phyloP scores from a whole-genome alignment of 2,797 vertebrate species.

The Syngnathus rostellatus region DNA sequence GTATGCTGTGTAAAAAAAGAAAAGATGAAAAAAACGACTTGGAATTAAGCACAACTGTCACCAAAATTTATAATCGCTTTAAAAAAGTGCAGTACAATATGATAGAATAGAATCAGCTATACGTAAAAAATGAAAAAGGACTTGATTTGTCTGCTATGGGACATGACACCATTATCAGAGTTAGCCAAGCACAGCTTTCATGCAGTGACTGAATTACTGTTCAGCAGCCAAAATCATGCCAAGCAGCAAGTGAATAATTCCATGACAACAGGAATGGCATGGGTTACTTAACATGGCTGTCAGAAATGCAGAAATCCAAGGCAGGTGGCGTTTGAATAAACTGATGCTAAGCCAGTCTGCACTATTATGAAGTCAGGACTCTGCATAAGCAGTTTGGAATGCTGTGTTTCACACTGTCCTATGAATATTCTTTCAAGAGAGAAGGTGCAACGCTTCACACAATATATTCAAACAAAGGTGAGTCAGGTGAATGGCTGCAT shows the following conservation, averaged over 20 bases:
- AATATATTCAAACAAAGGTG: neutral
- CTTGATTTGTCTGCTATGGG: slow-evolving; percentile 35
- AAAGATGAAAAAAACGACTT: neutral
- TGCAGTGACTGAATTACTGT: slow-evolving; percentile 56
- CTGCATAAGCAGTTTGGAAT: slow-evolving; percentile 25
- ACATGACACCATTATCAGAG: slow-evolving; percentile 52
- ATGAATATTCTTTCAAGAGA: neutral
- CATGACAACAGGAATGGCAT: slow-evolving; percentile 62
- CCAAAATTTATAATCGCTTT: slow-evolving; percentile 8
- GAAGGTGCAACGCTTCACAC: neutral
- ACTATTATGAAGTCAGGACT: slow-evolving; percentile 30
- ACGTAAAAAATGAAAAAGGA: neutral
- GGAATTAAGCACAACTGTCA: slow-evolving; percentile 12
- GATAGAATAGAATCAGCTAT: neutral
- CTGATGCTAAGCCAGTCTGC: slow-evolving; percentile 35
- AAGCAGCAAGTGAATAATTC: slow-evolving; percentile 44
- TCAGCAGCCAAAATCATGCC: slow-evolving; percentile 49
- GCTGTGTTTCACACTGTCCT: slow-evolving; percentile 22
- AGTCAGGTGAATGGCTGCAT: neutral
- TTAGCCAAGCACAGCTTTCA: slow-evolving; percentile 53
- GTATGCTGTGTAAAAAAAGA: neutral
- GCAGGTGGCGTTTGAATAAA: slow-evolving; percentile 46
- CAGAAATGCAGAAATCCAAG: slow-evolving; percentile 51
- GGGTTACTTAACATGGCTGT: slow-evolving; percentile 52
- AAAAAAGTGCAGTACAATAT: neutral